These are phyloP conservation scores for Podarcis lilfordi DNA, from an alignment of 2,797 vertebrate species.

Conservation along the genomic window DNA sequence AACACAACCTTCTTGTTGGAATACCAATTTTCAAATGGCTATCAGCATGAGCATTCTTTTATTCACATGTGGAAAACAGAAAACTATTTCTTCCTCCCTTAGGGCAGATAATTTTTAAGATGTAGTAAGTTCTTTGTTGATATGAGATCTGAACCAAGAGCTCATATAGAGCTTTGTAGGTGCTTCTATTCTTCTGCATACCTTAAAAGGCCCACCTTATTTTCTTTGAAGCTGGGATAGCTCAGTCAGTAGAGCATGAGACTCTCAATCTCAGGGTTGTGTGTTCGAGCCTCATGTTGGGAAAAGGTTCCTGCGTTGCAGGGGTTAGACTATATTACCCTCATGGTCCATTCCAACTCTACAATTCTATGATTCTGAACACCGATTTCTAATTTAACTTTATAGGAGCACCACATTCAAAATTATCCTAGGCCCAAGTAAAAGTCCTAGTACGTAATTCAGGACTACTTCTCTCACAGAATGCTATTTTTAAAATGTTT, in stretches of 20 bases:
- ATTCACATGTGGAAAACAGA: not conserved
- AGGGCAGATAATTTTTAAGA: not conserved
- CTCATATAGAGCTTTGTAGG: not conserved
- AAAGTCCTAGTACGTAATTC: not conserved
- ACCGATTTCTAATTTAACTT: not conserved
- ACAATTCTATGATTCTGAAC: too few species aligned
- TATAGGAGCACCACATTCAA: not conserved
- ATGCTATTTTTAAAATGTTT: conserved; percentile 1
- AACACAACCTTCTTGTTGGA: not conserved
- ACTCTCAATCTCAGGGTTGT: too few species aligned
- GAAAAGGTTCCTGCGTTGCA: too few species aligned
- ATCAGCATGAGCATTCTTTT: not conserved
- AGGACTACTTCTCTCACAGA: not conserved
- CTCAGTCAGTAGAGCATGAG: too few species aligned
- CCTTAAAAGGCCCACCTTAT: not conserved
- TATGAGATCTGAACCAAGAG: not conserved
- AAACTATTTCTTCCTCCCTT: not conserved
- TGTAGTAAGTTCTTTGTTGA: not conserved
- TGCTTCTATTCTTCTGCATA: not conserved
- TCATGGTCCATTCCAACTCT: too few species aligned
- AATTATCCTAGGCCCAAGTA: not conserved
- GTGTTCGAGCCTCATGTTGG: too few species aligned
- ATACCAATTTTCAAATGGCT: not conserved
- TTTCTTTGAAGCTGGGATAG: not conserved
- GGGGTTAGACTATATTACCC: too few species aligned